phyloP scores from a whole-genome alignment of 1,140 invertebrate genomes.

The Elymnias hypermnestra region DNA sequence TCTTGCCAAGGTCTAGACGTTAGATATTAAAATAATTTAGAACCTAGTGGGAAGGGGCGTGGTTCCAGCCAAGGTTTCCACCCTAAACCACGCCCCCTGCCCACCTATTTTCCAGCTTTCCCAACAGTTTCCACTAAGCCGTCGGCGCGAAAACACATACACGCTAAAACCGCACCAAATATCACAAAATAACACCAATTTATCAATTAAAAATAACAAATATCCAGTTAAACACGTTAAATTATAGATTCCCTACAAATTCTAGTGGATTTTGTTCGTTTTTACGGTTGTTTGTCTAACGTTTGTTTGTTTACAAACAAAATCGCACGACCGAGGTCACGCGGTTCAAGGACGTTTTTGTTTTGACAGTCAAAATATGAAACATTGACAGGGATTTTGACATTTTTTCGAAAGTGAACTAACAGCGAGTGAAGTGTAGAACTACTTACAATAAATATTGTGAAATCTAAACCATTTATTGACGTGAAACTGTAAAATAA shows the following conservation, averaged over 20 bases:
- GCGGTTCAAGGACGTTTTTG: conserved; percentile 20
- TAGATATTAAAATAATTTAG: conserved; percentile 31
- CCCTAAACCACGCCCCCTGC: conserved; percentile 18
- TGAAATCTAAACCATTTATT: too few species aligned
- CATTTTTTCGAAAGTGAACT: background rate
- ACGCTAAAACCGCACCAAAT: background rate
- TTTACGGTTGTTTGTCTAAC: too few species aligned
- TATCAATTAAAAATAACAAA: background rate
- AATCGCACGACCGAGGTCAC: conserved; percentile 10
- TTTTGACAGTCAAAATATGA: background rate
- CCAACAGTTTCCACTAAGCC: background rate
- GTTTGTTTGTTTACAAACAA: conserved; percentile 47
- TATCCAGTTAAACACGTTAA: too few species aligned
- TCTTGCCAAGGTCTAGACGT: conserved; percentile 40
- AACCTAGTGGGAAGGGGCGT: conserved; percentile 25
- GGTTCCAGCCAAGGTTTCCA: conserved; percentile 4
- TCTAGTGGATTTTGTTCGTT: too few species aligned
- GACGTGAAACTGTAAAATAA: too few species aligned
- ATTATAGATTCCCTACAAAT: too few species aligned
- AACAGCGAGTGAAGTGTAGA: background rate
- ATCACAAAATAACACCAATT: background rate
- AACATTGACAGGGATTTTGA: background rate
- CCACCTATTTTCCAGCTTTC: conserved; percentile 8
- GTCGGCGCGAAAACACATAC: conserved; percentile 7
- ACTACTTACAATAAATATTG: background rate